Percentiles rank a stretch among this genome's conserved stretches.
These are phyloP conservation scores for Etia nguti DNA, from an alignment of 2,113 vertebrate species.

Conservation along the genomic window DNA sequence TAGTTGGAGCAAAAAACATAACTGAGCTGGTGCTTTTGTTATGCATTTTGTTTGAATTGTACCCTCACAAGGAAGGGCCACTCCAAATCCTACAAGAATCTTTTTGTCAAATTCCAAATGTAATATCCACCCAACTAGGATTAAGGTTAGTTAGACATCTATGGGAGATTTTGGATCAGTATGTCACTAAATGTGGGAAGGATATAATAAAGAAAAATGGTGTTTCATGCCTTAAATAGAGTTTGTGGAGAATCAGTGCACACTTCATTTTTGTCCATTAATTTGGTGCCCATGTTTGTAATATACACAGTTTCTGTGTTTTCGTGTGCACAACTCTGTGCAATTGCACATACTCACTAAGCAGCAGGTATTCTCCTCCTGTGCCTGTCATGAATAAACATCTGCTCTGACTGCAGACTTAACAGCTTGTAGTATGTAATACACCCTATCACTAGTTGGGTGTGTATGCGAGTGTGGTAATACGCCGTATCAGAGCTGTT, in stretches of 20 bases:
- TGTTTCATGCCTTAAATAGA: not conserved
- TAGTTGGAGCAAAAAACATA: too few relatives aligned
- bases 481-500: slow-evolving; percentile 35
- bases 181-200: not conserved
- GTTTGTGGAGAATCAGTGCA: not conserved
- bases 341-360: not conserved
- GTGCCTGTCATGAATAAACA: slow-evolving; percentile 49
- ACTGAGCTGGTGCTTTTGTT: too few relatives aligned
- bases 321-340: not conserved
- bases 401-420: slow-evolving; percentile 37
- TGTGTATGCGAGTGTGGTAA: slow-evolving; percentile 21
- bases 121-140: not conserved
- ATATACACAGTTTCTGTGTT: not conserved
- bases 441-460: slow-evolving; percentile 3
- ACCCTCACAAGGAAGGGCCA: not conserved
- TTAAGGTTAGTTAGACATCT: not conserved
- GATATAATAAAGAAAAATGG: not conserved
- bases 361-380: slow-evolving; percentile 28
- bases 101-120: not conserved
- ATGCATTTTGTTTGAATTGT: not conserved
- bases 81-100: not conserved
- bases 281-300: not conserved
- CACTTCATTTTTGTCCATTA: not conserved
- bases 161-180: not conserved
- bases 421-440: slow-evolving; percentile 55